Conservation (phyloP, 2,888 invertebrate species). For the Pheosia gnoma region DNA sequence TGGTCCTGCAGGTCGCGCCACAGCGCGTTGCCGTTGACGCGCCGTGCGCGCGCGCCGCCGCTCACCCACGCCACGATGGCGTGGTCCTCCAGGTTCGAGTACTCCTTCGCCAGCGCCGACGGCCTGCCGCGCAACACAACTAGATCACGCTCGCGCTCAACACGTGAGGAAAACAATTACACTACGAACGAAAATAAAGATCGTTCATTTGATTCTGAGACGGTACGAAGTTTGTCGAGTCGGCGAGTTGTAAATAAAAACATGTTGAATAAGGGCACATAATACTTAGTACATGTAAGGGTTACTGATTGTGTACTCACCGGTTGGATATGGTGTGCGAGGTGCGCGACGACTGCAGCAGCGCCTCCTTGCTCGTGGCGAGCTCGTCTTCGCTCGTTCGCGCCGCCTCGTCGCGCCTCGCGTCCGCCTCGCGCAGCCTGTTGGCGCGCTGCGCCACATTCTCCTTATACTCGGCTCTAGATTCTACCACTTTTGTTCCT, state of each 20-base stretch:
- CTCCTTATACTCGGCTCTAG: background rate
- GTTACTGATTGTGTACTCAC: background rate
- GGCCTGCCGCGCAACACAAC: conserved; percentile 14
- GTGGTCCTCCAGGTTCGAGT: conserved; percentile 65
- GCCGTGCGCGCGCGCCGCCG: conserved; percentile 44
- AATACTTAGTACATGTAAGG: background rate
- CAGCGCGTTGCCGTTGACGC: conserved; percentile 70
- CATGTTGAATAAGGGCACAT: too few species aligned
- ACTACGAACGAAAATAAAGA: too few species aligned
- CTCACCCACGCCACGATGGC: conserved; percentile 66
- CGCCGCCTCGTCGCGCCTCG: background rate
- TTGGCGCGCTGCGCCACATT: conserved; percentile 3
- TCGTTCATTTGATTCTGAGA: too few species aligned
- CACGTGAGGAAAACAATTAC: background rate
- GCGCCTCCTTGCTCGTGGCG: background rate
- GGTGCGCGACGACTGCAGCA: background rate
- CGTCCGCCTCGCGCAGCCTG: background rate
- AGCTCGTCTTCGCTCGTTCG: background rate
- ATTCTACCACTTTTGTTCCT: background rate
- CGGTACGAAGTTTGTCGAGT: too few species aligned
- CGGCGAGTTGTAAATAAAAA: too few species aligned
- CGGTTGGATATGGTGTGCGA: conserved; percentile 1
- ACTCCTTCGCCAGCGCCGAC: conserved; percentile 37
- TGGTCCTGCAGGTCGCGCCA: conserved; percentile 60
- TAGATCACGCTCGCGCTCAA: conserved; percentile 5